Base-by-base conservation (phyloP, 2,797 vertebrate species). In the Coracias cyanogaster region DNA sequence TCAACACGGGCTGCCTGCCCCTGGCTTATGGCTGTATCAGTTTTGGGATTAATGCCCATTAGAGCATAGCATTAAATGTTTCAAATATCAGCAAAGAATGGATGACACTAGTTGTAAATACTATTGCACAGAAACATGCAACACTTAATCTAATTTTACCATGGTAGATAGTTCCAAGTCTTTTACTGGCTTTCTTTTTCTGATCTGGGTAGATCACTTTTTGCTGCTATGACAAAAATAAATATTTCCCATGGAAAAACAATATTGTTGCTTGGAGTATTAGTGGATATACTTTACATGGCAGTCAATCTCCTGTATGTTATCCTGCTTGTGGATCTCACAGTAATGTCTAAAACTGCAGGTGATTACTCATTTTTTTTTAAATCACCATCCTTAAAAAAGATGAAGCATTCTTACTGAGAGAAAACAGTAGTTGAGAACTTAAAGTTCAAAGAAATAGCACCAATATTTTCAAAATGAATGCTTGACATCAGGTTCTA, bases 401-500 rank as follows among this genome's bases (percentile, higher is more conserved):
- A 70, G 41, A 60, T 79, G 83, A 86, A 76, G 22, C 91, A 84
- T 71, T 87, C 84, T 89, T 64, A 95, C 67, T 85, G 89, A 91
- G 84, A 91, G 61, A 85, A 90, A 95, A 89, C 1, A 87, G 31
- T 54, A 71, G 76, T 45, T 71, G 72, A 91, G 52, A 93, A 91
- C 74, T 71, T 58, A 74, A 89, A 95, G 92, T 70, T 73, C 60
- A 60, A 89, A 77, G 41, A 86, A 95, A 95, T 62, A 96, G 37
- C 20, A 92, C 41, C 65, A 93, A 93, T 46, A 90, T 90, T 95
- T 93, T 89, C 39, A 85, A 95, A 84, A 37, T 35, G 65, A 95
- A 92, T 16, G n/a, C 79, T 9, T 92, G 76, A 89, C 61, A 90
- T 92, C 31, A 85, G 79, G 78, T 87, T 93, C 83, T 95, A 96